Evolutionary conservation across 2,797 vertebrate genomes (phyloP), one percentile per base, ranked within the genome.

Genomic region (Sarcophilus harrisii): DNA sequence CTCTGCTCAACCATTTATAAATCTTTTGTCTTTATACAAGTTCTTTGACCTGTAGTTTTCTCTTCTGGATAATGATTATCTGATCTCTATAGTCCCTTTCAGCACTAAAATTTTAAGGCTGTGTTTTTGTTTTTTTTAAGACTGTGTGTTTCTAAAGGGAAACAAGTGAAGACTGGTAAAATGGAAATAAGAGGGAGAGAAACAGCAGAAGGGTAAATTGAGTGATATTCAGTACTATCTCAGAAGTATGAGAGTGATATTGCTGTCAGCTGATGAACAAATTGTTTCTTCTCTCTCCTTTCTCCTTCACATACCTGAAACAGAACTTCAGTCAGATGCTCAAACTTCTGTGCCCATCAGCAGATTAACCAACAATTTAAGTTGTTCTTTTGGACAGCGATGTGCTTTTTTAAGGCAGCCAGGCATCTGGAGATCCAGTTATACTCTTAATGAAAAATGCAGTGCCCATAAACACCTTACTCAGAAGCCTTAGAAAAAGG

Each of bases 361-460:
- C 30, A 93, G 14, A 73, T 92, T 73, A 58, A 54, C 13, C 32
- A 58, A 57, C 12, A 29, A 59, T n/a, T 94, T 52, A 29, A 52
- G 95, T 73, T 94, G 58, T 96, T 96, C 94, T 94, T 95, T 92
- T 95, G 66, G 66, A 95, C 93, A 57, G 57, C 92, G 91, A 54
- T 96, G 94, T 96, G 58, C 89, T 97, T 97, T 98, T 97, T 92
- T 27, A 59, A 98, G 92, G 66, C 55, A 96, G 57, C 52, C 55
- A 96, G 57, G 52, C 95, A 95, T 96, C 94, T 95, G 66, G 49
- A 93, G 91, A 93, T 97, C 97, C 57, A 95, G 52, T 97, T 97
- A 94, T 81, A 92, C 87, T 93, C 54, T 93, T 95, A 95, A 98
- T 98, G 66, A 98, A 98, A 98, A 98, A 98, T 93, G 38, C 96